Conservation (phyloP, 2,113 vertebrate species). For the Casuarius casuarius region DNA sequence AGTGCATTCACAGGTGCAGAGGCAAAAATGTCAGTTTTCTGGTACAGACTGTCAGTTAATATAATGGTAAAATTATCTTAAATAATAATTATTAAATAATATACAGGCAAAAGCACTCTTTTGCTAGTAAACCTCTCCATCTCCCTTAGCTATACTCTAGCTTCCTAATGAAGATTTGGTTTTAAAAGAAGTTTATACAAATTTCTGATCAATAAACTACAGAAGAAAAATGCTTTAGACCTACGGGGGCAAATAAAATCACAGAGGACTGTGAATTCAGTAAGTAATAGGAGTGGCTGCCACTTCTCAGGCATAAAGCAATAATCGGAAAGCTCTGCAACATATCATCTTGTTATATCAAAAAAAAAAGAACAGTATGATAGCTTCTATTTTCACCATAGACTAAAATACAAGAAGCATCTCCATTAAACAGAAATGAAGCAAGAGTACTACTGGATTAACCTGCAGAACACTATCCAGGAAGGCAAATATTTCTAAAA, state of each 20-base stretch:
- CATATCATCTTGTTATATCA: neutral
- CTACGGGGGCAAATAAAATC: neutral
- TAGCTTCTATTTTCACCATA: neutral
- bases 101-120: neutral
- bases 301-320: neutral
- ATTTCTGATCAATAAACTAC: neutral
- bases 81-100: neutral
- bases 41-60: neutral
- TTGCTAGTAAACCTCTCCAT: neutral
- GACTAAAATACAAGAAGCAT: neutral
- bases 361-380: neutral
- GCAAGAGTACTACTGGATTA: neutral
- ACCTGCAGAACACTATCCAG: neutral
- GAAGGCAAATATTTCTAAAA: neutral
- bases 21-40: neutral
- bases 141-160: neutral
- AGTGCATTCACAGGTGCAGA: neutral
- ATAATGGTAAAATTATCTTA: neutral
- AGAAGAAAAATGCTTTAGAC: neutral
- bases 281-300: neutral
- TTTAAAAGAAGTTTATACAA: neutral
- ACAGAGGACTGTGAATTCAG: neutral
- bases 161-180: neutral
- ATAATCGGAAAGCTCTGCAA: neutral
- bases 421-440: neutral